phyloP scores from a whole-genome alignment of 2,113 vertebrate species.

The Neodontobutis hainanensis region DNA sequence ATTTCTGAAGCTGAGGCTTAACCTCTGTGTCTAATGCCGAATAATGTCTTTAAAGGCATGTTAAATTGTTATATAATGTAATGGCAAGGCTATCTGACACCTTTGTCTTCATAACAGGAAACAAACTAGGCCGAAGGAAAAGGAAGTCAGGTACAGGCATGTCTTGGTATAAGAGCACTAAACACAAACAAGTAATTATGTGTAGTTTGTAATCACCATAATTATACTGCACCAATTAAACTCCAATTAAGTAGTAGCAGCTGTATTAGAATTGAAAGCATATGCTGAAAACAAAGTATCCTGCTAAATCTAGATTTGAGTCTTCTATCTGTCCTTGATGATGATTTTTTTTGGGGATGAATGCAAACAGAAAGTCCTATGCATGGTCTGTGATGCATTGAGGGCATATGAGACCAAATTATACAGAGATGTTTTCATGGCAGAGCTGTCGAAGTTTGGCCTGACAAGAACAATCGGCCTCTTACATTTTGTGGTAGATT shows the following conservation, averaged over 20 bases:
- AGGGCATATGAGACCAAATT: slow-evolving; percentile 39
- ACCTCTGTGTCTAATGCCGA: neutral
- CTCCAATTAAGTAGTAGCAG: neutral
- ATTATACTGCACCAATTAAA: neutral
- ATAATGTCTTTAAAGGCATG: neutral
- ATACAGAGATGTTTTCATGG: slow-evolving; percentile 57
- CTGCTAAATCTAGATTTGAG: too few relatives aligned
- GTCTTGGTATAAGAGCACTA: neutral
- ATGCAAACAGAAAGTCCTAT: slow-evolving; percentile 3
- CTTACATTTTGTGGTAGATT: neutral
- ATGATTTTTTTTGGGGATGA: neutral
- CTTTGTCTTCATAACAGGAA: neutral
- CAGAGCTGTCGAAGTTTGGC: slow-evolving; percentile 32
- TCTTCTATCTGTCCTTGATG: too few relatives aligned
- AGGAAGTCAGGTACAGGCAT: neutral
- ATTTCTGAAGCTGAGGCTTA: neutral
- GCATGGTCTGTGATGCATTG: slow-evolving; percentile 32
- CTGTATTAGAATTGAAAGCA: neutral
- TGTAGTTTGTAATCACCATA: neutral
- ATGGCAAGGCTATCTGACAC: neutral
- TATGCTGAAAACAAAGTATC: too few relatives aligned
- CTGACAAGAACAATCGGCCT: slow-evolving; percentile 19
- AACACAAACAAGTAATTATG: neutral
- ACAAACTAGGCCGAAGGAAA: neutral
- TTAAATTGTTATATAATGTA: neutral